These are phyloP conservation scores for Lithophane leautieri DNA, from an alignment of 2,888 invertebrate species.

Conservation along the genomic window DNA sequence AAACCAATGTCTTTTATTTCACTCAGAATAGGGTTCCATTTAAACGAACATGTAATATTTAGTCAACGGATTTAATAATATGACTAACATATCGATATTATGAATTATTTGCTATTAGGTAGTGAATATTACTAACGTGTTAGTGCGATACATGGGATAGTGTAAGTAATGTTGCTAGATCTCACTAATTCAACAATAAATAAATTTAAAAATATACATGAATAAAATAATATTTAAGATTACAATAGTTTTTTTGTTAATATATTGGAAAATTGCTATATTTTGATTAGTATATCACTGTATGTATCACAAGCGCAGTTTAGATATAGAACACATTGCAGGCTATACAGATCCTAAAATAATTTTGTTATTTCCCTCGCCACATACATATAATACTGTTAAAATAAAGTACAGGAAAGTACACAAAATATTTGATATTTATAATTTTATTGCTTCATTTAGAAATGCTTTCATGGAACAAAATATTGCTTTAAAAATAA, in stretches of 20 bases:
- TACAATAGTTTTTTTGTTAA: slow-evolving; percentile 51
- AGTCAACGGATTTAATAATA: slow-evolving; percentile 62
- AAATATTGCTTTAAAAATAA: slow-evolving; percentile 82
- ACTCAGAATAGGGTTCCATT: slow-evolving; percentile 68
- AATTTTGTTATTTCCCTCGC: slow-evolving; percentile 62
- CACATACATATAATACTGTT: slow-evolving; percentile 68
- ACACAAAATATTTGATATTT: slow-evolving; percentile 69
- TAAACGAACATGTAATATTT: slow-evolving; percentile 59
- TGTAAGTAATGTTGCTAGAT: slow-evolving; percentile 55
- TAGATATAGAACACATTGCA: slow-evolving; percentile 54
- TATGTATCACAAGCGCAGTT: slow-evolving; percentile 66
- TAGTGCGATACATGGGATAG: slow-evolving; percentile 55
- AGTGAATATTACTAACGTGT: slow-evolving; percentile 59
- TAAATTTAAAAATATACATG: slow-evolving; percentile 50
- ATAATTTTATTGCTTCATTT: slow-evolving; percentile 81
- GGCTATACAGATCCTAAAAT: slow-evolving; percentile 55
- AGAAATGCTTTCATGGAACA: slow-evolving; percentile 78
- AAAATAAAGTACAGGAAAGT: slow-evolving; percentile 64
- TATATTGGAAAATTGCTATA: slow-evolving; percentile 58
- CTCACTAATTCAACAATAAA: slow-evolving; percentile 55
- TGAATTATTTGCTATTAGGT: slow-evolving; percentile 58
- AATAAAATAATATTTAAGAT: slow-evolving; percentile 48
- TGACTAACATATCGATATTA: slow-evolving; percentile 64
- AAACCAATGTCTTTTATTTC: slow-evolving; percentile 85
- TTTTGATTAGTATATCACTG: slow-evolving; percentile 63